A percentile compares a stretch with the other conserved stretches of the same genome.
Evolutionary conservation across 1,140 invertebrate genomes (phyloP).

Genomic region (Acromyrmex echinatior): DNA sequence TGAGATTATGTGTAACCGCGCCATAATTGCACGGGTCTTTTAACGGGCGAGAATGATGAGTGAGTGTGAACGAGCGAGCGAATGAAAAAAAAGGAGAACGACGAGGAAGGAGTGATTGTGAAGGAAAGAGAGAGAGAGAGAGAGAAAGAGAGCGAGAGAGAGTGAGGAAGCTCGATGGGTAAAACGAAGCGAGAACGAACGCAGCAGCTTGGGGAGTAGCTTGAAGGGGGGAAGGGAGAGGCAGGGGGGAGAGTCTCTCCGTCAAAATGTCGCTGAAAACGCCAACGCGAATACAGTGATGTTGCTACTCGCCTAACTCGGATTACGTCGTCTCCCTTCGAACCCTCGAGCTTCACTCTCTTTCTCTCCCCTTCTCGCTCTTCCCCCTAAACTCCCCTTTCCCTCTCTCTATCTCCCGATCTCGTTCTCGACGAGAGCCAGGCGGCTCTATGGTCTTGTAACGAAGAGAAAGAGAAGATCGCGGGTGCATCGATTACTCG

Average conservation of each 20-base stretch:
- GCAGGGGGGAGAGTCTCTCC: slow-evolving; percentile 63
- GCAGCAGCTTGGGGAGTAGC: no score
- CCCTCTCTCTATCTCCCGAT: neutral
- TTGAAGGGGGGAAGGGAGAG: neutral
- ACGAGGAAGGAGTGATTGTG: no score
- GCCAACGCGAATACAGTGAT: slow-evolving; percentile 80
- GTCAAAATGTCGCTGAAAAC: slow-evolving; percentile 82
- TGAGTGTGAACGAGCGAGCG: no score
- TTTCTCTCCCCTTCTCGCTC: slow-evolving; percentile 2
- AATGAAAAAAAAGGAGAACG: no score
- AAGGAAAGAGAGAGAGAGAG: no score
- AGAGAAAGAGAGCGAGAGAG: no score
- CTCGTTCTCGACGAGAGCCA: slow-evolving; percentile 24
- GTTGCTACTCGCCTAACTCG: slow-evolving; percentile 69
- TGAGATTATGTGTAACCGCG: slow-evolving; percentile 63
- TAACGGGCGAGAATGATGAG: neutral
- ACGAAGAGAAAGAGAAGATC: slow-evolving; percentile 63
- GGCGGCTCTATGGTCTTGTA: slow-evolving; percentile 27
- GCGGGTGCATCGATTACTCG: slow-evolving; percentile 73
- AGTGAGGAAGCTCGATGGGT: no score
- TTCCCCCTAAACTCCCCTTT: neutral
- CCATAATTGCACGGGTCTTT: slow-evolving; percentile 64
- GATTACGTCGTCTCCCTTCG: slow-evolving; percentile 63
- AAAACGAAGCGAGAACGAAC: no score
- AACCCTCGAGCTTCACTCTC: slow-evolving; percentile 35